Percentiles rank a stretch among this genome's conserved stretches.
Conservation (phyloP, 2,797 vertebrate genomes). For the Sternotherus odoratus region DNA sequence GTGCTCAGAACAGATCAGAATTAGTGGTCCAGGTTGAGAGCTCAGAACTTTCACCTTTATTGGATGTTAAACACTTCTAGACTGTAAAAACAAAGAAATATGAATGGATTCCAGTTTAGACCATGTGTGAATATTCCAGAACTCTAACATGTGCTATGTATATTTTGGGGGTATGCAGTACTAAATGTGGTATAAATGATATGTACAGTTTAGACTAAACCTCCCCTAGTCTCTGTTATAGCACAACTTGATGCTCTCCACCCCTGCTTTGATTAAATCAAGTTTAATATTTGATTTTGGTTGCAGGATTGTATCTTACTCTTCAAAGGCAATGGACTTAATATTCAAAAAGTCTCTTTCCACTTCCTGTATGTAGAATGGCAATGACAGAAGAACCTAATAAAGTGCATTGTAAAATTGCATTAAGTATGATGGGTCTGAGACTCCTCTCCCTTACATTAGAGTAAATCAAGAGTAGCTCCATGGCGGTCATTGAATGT, state of each 20-base stretch:
- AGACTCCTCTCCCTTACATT: not conserved
- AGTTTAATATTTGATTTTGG: not conserved
- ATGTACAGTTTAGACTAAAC: not conserved
- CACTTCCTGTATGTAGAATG: not conserved
- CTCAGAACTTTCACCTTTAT: conserved; percentile 23
- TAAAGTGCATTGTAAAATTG: not conserved
- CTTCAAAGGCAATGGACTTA: conserved; percentile 6
- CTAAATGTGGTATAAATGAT: not conserved
- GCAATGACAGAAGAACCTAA: not conserved
- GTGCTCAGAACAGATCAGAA: not conserved
- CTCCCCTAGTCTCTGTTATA: not conserved
- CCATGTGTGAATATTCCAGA: not conserved
- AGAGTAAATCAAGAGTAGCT: conserved; percentile 46
- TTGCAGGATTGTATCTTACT: not conserved
- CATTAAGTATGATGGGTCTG: not conserved
- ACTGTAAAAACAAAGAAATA: not conserved
- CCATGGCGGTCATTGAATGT: not conserved
- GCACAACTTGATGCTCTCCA: conserved; percentile 4
- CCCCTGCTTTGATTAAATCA: not conserved
- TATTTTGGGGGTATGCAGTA: not conserved
- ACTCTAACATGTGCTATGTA: not conserved
- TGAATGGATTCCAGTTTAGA: not conserved
- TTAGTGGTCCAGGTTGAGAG: not conserved
- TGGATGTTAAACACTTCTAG: conserved; percentile 15
- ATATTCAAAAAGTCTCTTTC: not conserved